Percentiles rank a stretch among this genome's conserved stretches.
Evolutionary conservation across 2,888 invertebrate genomes (phyloP).

Genomic region (Parnassius orleans): DNA sequence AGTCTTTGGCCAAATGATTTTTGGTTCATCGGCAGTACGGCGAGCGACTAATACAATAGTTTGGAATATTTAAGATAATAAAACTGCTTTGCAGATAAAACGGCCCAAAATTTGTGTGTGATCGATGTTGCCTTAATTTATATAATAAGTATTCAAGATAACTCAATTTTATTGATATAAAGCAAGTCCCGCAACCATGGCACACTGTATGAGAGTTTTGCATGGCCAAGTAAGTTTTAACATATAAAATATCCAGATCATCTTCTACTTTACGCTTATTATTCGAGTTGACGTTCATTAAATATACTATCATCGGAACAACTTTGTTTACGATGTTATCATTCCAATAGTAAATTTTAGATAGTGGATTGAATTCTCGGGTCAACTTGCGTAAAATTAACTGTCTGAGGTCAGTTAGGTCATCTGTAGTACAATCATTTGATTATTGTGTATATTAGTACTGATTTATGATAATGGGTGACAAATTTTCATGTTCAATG

Average conservation of each 20-base stretch:
- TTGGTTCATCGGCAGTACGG: no score
- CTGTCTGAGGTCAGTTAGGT: slow-evolving; percentile 49
- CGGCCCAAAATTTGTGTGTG: slow-evolving; percentile 41
- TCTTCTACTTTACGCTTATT: no score
- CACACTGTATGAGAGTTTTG: slow-evolving; percentile 89
- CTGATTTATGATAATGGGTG: slow-evolving; percentile 10
- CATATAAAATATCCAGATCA: slow-evolving; percentile 41
- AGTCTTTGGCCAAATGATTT: no score
- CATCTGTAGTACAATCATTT: slow-evolving; percentile 34
- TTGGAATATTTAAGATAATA: slow-evolving; percentile 32
- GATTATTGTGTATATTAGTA: slow-evolving; percentile 30
- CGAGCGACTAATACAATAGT: slow-evolving; percentile 33
- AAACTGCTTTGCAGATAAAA: slow-evolving; percentile 43
- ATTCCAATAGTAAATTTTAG: slow-evolving; percentile 36
- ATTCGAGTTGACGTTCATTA: no score
- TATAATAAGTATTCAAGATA: slow-evolving; percentile 44
- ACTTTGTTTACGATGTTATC: slow-evolving; percentile 62
- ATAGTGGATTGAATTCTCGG: slow-evolving; percentile 56
- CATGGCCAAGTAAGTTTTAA: slow-evolving; percentile 85
- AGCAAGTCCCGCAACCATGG: slow-evolving; percentile 82
- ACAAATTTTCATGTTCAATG: slow-evolving; percentile 14
- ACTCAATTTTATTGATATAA: slow-evolving; percentile 47
- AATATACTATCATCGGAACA: slow-evolving; percentile 26
- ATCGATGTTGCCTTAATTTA: slow-evolving; percentile 68
- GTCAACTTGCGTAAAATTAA: slow-evolving; percentile 54